Evolutionary conservation across 2,888 invertebrate species (phyloP), one percentile per base, ranked within the genome.

Genomic region (Sphaerophoria rueppellii): DNA sequence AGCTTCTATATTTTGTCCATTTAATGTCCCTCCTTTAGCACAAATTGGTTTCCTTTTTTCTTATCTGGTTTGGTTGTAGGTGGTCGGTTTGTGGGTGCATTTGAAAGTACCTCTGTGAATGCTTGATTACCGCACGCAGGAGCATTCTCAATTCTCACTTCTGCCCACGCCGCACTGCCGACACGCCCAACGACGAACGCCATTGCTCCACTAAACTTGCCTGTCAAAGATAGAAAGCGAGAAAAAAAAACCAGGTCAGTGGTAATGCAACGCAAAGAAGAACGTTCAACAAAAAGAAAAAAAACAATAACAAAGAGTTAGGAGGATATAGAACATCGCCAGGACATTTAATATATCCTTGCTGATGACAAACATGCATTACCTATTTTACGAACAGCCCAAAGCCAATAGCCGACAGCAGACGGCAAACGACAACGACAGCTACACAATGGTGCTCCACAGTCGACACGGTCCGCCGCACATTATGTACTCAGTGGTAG

Each of bases 321-420:
- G 37, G 50, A 32, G 58, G 82, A 82, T 78, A 78, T 82, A 69
- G 78, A 63, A 74, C 73, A 73, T 54, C 63, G 73, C 65, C 65
- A 78, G 78, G 70, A 82, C 73, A 82, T 77, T 82, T 82, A 65
- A 65, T 77, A 82, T 77, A 82, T 77, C 73, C 82, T 70, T 2
- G 24, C 12, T 69, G 32, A 78, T 65, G 82, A 65, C 54, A 78
- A 69, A 74, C 70, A 78, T 60, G 60, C 74, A 58, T 77, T 77
- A 82, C 82, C 77, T 80, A 55, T 24, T 70, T 70, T 16, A 43
- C 65, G 52, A 60, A 65, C 43, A 43, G 12, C 43, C 40, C 7
- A 40, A 40, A 24, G 24, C 40, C 40, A 40, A 40, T 24, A 24
- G 9, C 63, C 37, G 61, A 52, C 37, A 69, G 12, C 40, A 57